A percentile compares a stretch with the other conserved stretches of the same genome.
These are phyloP conservation scores for Elaeidobius kamerunicus DNA, from an alignment of 2,888 invertebrate genomes.

Conservation along the genomic window DNA sequence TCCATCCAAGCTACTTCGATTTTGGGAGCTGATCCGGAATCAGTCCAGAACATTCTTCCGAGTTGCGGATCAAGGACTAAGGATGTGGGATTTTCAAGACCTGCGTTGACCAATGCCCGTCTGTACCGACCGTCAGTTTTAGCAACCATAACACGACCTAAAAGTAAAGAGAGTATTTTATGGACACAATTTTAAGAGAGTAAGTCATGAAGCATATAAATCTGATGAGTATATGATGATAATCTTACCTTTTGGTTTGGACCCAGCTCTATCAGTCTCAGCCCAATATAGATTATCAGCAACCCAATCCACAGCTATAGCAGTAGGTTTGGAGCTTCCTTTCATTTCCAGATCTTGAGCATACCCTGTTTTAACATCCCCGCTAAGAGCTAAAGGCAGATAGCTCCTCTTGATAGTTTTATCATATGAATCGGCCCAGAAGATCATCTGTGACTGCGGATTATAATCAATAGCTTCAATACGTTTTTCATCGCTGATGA, in stretches of 20 bases:
- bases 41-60: conserved; percentile 91
- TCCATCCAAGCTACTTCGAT: conserved; percentile 98
- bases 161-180: too few relatives aligned
- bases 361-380: conserved; percentile 75
- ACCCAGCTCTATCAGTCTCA: conserved; percentile 73
- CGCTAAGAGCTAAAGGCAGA: conserved; percentile 76
- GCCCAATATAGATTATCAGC: conserved; percentile 94
- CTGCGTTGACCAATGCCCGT: conserved; percentile 72
- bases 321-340: conserved; percentile 80
- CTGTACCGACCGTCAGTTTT: conserved; percentile 87
- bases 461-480: conserved; percentile 92
- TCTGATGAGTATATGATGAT: too few relatives aligned
- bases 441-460: conserved; percentile 77
- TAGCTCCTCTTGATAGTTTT: conserved; percentile 89
- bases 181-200: neutral
- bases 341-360: conserved; percentile 86
- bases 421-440: conserved; percentile 94
- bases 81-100: conserved; percentile 83
- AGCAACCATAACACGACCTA: conserved; percentile 73
- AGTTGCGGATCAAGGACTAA: conserved; percentile 83
- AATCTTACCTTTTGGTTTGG: conserved; percentile 68
- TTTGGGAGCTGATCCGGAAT: conserved; percentile 86
- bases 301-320: conserved; percentile 91
- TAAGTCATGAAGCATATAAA: neutral
- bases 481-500: conserved; percentile 81